These are phyloP conservation scores for Syngnathoides biaculeatus DNA, from an alignment of 2,113 vertebrate species.

Conservation along the genomic window DNA sequence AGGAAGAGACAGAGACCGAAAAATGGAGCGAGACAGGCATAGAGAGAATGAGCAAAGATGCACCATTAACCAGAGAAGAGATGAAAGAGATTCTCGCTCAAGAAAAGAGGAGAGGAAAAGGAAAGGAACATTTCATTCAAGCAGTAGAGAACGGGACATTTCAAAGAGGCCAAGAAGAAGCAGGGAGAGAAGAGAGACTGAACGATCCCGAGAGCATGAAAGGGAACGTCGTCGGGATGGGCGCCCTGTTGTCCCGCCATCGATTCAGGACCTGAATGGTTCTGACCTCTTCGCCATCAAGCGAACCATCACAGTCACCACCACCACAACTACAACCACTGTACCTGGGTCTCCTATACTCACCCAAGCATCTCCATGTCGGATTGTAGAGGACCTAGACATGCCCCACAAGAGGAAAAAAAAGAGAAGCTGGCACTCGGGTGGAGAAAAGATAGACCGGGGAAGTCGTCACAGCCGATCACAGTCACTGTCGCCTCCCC, in stretches of 20 bases:
- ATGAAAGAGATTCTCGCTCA: constrained; percentile 48
- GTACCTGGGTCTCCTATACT: constrained; percentile 72
- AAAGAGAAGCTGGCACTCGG: constrained; percentile 65
- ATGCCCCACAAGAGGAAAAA: constrained; percentile 71
- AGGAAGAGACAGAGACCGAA: constrained; percentile 35
- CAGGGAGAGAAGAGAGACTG: constrained; percentile 43
- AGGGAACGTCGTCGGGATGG: constrained; percentile 69
- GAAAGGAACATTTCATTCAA: constrained; percentile 43
- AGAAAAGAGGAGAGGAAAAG: constrained; percentile 59
- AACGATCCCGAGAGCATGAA: constrained; percentile 50
- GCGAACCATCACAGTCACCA: constrained; percentile 88
- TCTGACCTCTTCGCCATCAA: constrained; percentile 89
- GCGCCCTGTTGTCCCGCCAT: constrained; percentile 83
- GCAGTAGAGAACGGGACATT: constrained; percentile 62
- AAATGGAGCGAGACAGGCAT: constrained; percentile 26
- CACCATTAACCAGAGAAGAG: constrained; percentile 33
- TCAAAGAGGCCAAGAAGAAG: constrained; percentile 57
- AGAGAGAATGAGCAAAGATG: constrained; percentile 32
- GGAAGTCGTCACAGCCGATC: constrained; percentile 53
- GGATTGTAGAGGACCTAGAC: constrained; percentile 63
- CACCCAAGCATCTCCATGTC: constrained; percentile 55
- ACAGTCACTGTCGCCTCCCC: constrained; percentile 53
- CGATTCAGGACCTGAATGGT: constrained; percentile 91
- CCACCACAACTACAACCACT: constrained; percentile 66
- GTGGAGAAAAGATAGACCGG: constrained; percentile 58